Conservation (phyloP, 2,888 invertebrate species). For the Ceramica pisi region DNA sequence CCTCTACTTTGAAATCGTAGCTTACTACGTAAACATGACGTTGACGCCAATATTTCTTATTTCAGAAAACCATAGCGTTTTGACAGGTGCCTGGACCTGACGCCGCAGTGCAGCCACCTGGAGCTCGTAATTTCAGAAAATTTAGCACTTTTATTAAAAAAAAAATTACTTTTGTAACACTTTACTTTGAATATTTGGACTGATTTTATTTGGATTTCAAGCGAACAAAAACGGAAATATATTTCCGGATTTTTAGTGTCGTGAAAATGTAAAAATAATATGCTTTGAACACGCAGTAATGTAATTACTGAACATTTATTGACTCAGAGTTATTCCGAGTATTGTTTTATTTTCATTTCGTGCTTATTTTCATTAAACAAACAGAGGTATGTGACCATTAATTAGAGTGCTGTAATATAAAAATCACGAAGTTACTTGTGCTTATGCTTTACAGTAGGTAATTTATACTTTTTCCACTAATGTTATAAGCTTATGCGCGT, state of each 20-base stretch:
- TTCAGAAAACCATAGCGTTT: no score
- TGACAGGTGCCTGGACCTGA: no score
- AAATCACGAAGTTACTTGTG: conserved; percentile 12
- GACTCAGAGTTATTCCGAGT: conserved; percentile 14
- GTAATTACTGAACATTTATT: conserved; percentile 43
- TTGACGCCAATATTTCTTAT: no score
- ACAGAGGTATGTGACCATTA: conserved; percentile 21
- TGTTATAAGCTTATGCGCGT: no score
- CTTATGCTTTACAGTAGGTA: not conserved
- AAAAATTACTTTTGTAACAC: no score
- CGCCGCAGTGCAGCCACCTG: no score
- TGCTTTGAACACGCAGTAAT: conserved; percentile 40
- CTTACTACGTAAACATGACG: no score
- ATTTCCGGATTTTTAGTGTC: conserved; percentile 12
- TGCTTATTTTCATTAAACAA: conserved; percentile 45
- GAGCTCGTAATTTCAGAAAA: no score
- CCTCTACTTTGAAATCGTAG: no score
- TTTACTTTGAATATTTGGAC: no score
- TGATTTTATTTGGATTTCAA: not conserved
- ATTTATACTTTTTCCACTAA: no score
- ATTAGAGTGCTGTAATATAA: conserved; percentile 25
- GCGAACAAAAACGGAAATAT: conserved; percentile 12
- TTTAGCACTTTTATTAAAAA: no score
- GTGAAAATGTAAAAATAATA: conserved; percentile 44
- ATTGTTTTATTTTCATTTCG: conserved; percentile 46